Base-by-base conservation (phyloP, 30 jellyfish, hydroid and myxozoan genomes). In the Hydra vulgaris region DNA sequence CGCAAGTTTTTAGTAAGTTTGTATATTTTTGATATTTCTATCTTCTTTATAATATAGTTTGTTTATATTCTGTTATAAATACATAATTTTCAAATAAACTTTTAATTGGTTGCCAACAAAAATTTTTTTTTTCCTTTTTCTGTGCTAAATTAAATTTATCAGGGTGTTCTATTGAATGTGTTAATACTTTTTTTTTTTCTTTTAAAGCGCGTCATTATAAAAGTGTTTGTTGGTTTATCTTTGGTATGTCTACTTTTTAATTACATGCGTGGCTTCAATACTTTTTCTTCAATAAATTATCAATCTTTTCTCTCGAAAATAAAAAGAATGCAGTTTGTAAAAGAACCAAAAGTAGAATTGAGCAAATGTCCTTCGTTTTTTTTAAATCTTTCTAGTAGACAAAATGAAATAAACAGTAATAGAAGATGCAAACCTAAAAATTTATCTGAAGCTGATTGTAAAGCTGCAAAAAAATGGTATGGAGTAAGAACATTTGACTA, bases 371-470 rank as follows among this genome's bases (percentile, higher is more conserved):
- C 61, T 5, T 40, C 61, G 12, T 40, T 40, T 40, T 40, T 12
- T 40, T 40, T 40, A 40, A 40, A 40, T 40, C 61, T 40, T 3
- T 40, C 61, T 40, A 12, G 61, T 40, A 40, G 61, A 12, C 61
- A 40, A 40, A 40, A 40, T 12, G 61, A 40, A 40, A 40, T 40
- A 3, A 3, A 40, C 12, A 40, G 8, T 40, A 40, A 40, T 12
- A 40, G 61, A 12, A 5, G 61, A 40, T 87, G 95, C 67, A 71
- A 82, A 71, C 71, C 84, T 25, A 69, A 67, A 15, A 52, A 18
- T 22, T 82, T 85, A 23, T 68, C 79, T 72, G 95, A 84, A 55
- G 93, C 84, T 55, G 95, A 88, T 23, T 88, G 96, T 81, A 66
- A 70, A 25, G 84, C 79, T 17, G 86, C 95, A 26, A 81, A 81